Percentiles rank a stretch among this genome's conserved stretches.
phyloP scores from a whole-genome alignment of 1,140 invertebrate species.

The Lethrus apterus region DNA sequence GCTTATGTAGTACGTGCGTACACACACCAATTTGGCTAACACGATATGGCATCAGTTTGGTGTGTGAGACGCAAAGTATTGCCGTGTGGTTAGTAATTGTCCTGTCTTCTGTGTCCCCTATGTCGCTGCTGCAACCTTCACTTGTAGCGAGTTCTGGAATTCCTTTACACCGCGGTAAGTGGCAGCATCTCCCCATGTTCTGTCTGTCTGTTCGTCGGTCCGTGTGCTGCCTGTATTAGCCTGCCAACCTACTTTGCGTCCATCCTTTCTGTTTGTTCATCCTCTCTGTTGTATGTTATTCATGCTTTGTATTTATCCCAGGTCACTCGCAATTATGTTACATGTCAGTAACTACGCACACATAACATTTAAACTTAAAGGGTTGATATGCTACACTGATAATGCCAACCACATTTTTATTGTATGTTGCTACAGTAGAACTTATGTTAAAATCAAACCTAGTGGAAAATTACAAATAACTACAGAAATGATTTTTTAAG shows the following conservation, averaged over 20 bases:
- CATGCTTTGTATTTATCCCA: constrained; percentile 28
- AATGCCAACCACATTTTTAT: too few species aligned
- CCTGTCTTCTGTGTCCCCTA: constrained; percentile 67
- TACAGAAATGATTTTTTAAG: too few species aligned
- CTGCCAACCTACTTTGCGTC: constrained; percentile 24
- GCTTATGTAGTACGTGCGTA: constrained; percentile 31
- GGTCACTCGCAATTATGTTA: constrained; percentile 11
- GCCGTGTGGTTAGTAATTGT: constrained; percentile 62
- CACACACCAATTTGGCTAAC: too few species aligned
- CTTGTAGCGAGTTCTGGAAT: constrained; percentile 90
- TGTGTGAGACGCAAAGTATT: constrained; percentile 45
- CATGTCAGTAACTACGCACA: background rate
- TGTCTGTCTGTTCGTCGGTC: constrained; percentile 38
- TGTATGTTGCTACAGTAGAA: too few species aligned
- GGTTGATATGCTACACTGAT: too few species aligned
- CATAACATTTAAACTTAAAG: too few species aligned
- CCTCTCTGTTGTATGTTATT: constrained; percentile 26
- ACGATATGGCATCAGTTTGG: background rate
- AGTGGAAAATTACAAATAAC: too few species aligned
- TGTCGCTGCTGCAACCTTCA: constrained; percentile 59
- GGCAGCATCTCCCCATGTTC: constrained; percentile 51
- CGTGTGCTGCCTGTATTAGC: constrained; percentile 40
- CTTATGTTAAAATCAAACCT: too few species aligned
- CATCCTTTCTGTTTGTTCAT: constrained; percentile 28
- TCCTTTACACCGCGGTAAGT: constrained; percentile 96